A percentile compares a stretch with the other conserved stretches of the same genome.
phyloP scores from a whole-genome alignment of 2,888 invertebrate genomes.

The Orgyia antiqua region DNA sequence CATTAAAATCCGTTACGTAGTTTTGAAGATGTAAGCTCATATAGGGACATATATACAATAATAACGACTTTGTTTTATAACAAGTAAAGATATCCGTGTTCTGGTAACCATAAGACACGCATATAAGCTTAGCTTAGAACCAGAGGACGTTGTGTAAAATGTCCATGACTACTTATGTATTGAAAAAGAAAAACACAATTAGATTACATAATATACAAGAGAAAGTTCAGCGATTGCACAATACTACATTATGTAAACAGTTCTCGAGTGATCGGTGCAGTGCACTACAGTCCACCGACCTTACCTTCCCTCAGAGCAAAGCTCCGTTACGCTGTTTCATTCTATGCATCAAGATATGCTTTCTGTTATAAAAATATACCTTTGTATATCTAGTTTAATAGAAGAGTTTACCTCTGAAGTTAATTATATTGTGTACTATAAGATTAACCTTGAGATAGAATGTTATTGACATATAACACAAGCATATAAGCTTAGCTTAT shows the following conservation, averaged over 20 bases:
- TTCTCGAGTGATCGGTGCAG: slow-evolving; percentile 14
- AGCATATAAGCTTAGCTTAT: no score
- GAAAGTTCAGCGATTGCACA: slow-evolving; percentile 21
- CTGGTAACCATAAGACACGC: no score
- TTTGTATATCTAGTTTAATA: slow-evolving; percentile 24
- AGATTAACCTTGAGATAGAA: neutral
- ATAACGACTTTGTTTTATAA: no score
- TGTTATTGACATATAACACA: neutral
- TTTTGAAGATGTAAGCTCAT: no score
- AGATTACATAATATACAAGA: no score
- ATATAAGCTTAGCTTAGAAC: no score
- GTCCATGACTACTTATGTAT: no score
- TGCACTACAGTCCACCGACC: slow-evolving; percentile 38
- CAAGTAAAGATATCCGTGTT: no score
- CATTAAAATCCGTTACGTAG: no score
- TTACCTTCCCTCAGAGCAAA: slow-evolving; percentile 30
- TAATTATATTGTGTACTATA: slow-evolving; percentile 2
- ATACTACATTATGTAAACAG: slow-evolving; percentile 12
- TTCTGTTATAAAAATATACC: slow-evolving; percentile 30
- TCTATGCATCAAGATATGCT: slow-evolving; percentile 19
- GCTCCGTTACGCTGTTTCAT: slow-evolving; percentile 21
- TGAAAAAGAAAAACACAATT: no score
- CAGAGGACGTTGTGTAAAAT: no score
- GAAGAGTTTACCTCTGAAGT: slow-evolving; percentile 11
- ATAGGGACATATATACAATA: no score